These are phyloP conservation scores for Gobius niger DNA, from an alignment of 2,113 vertebrate genomes.

Conservation along the genomic window DNA sequence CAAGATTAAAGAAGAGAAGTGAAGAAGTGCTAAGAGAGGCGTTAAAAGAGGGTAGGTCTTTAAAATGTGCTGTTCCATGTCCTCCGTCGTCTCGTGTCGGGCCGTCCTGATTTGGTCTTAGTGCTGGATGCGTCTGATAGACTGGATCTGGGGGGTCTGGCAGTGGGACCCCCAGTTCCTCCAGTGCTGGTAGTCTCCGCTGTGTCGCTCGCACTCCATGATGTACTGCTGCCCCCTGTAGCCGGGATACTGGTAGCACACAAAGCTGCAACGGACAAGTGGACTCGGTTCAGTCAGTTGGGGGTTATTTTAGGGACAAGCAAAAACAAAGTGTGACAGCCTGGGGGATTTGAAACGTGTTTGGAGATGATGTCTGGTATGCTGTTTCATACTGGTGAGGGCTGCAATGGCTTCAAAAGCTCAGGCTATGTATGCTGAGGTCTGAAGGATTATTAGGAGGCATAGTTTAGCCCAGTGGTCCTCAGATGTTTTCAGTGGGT, in stretches of 20 bases:
- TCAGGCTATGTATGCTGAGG: neutral
- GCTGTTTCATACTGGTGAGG: slow-evolving; percentile 2
- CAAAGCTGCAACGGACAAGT: slow-evolving; percentile 64
- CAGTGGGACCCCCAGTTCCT: slow-evolving; percentile 82
- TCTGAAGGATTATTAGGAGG: neutral
- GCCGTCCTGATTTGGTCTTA: slow-evolving; percentile 46
- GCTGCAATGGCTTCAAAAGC: neutral
- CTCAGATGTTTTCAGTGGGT: too few species aligned
- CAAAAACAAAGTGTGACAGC: neutral
- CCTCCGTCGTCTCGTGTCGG: slow-evolving; percentile 41
- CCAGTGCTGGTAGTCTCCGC: slow-evolving; percentile 82
- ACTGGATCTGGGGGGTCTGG: slow-evolving; percentile 84
- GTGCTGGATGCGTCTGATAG: slow-evolving; percentile 81
- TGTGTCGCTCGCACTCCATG: slow-evolving; percentile 83
- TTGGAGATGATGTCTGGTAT: slow-evolving; percentile 10
- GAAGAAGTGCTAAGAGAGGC: slow-evolving; percentile 20
- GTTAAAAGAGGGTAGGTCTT: slow-evolving; percentile 5
- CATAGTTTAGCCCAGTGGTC: too few species aligned
- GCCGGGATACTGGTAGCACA: slow-evolving; percentile 82
- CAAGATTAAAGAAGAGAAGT: slow-evolving; percentile 40
- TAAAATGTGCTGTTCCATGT: slow-evolving; percentile 39
- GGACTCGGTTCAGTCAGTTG: neutral
- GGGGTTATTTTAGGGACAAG: slow-evolving; percentile 17
- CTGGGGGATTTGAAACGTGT: slow-evolving; percentile 13
- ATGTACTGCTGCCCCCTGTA: slow-evolving; percentile 84